A percentile compares a stretch with the other conserved stretches of the same genome.
phyloP scores from a whole-genome alignment of 2,797 vertebrate species.

The Trichosurus vulpecula region DNA sequence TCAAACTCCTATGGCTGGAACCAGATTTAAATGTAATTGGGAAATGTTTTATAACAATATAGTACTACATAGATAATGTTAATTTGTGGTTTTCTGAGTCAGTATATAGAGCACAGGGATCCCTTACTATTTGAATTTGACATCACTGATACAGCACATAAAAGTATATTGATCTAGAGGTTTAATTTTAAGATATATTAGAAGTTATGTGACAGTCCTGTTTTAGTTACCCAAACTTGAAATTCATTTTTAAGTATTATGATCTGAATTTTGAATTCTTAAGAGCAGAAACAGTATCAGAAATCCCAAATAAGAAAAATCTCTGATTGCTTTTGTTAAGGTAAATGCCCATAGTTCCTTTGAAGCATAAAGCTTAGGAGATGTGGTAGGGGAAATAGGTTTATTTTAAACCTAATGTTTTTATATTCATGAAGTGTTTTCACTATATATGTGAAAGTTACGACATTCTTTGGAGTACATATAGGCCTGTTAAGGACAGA shows the following conservation, averaged over 20 bases:
- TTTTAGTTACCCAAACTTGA: neutral
- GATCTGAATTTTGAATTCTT: slow-evolving; percentile 6
- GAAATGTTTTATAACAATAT: neutral
- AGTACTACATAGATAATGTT: neutral
- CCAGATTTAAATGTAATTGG: neutral
- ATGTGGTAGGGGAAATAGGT: neutral
- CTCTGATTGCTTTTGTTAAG: neutral
- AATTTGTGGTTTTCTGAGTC: neutral
- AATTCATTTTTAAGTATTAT: neutral
- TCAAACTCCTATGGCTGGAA: neutral
- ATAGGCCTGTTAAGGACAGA: neutral
- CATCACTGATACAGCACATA: neutral
- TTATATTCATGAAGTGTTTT: neutral
- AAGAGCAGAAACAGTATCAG: neutral
- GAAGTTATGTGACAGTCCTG: neutral
- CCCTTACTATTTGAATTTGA: neutral
- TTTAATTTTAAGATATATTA: slow-evolving; percentile 48
- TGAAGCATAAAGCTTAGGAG: neutral
- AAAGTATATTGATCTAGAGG: neutral
- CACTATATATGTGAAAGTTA: neutral
- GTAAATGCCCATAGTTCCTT: slow-evolving; percentile 1
- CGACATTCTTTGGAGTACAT: neutral
- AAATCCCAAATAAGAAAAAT: slow-evolving; percentile 1
- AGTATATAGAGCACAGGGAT: neutral
- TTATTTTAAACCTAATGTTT: neutral